Base-by-base conservation (phyloP, 2,113 vertebrate genomes). In the Ptyas mucosa region DNA sequence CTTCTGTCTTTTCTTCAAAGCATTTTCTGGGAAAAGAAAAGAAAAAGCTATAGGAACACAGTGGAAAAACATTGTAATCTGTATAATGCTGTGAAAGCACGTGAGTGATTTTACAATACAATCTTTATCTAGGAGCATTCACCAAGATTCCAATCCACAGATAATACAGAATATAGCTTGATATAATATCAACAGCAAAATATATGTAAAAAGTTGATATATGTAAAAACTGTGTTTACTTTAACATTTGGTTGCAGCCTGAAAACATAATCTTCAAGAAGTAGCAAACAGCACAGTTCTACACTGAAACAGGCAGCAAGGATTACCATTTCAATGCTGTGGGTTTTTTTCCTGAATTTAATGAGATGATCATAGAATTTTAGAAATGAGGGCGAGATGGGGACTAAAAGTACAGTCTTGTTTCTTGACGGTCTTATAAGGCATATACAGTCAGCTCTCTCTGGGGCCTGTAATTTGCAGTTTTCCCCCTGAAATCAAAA, bases 211-310 rank as follows among this genome's bases (percentile, higher is more conserved):
- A 58, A 7, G 11, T n/a, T 89, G 92, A 1, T 64, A 15, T 43
- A 91, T 94, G 92, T 93, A 94, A 94, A 92, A 91, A 92, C 39
- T 53, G 1, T 9, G 52, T 8, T 14, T 94, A 94, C 49, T 91
- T 53, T 93, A 90, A 92, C 21, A 88, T 61, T 92, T 90, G 23
- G 39, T 75, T 92, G 5, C 64, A 93, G 26, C 18, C 5, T 29
- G 34, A 34, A 46, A 69, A 51, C 12, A 81, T 7, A 11, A 88
- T 88, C 85, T 93, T 91, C 29, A 52, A 55, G 89, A 18, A 24
- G 75, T 91, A 91, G 3, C 23, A 52, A 94, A 87, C 1, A 81
- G 10, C 39, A 1, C 0, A 55, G 61, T 89, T 94, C 64, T 8
- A 8, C 29, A 43, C 53, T 92, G 39, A 93, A 89, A 49, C 0